These are phyloP conservation scores for Sarcophaga peregrina DNA, from an alignment of 1,140 invertebrate species.

Conservation along the genomic window DNA sequence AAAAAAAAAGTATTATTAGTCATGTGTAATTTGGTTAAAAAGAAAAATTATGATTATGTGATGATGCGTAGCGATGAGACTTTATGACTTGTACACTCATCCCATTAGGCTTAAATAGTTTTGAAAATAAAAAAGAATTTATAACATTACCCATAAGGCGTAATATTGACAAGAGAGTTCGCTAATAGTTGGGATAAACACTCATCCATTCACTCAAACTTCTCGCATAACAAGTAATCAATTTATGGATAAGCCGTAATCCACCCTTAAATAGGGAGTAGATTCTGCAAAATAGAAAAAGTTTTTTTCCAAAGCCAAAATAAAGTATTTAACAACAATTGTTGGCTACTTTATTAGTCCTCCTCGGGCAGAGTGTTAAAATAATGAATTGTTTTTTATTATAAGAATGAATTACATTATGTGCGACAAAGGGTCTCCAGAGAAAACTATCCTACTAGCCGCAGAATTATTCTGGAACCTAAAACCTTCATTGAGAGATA, in stretches of 20 bases:
- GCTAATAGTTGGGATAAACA: slow-evolving; percentile 33
- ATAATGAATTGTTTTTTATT: no score
- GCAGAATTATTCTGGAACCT: no score
- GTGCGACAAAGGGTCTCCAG: no score
- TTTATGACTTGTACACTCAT: not conserved
- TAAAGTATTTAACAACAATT: not conserved
- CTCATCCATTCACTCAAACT: not conserved
- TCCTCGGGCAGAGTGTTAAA: not conserved
- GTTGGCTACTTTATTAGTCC: not conserved
- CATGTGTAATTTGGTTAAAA: not conserved
- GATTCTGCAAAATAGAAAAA: not conserved
- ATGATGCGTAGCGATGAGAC: not conserved
- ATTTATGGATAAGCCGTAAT: not conserved
- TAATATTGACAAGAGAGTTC: slow-evolving; percentile 28
- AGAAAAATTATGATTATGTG: slow-evolving; percentile 13
- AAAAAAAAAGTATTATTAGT: not conserved
- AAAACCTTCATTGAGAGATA: no score
- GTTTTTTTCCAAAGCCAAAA: not conserved
- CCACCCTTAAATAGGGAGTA: not conserved
- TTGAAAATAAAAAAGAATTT: not conserved
- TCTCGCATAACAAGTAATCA: not conserved
- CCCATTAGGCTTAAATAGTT: not conserved
- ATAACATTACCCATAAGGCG: slow-evolving; percentile 33
- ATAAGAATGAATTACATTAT: no score
- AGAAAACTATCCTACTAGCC: no score